Evolutionary conservation across 2,797 vertebrate species (phyloP).

Genomic region (Amazonetta brasiliensis): DNA sequence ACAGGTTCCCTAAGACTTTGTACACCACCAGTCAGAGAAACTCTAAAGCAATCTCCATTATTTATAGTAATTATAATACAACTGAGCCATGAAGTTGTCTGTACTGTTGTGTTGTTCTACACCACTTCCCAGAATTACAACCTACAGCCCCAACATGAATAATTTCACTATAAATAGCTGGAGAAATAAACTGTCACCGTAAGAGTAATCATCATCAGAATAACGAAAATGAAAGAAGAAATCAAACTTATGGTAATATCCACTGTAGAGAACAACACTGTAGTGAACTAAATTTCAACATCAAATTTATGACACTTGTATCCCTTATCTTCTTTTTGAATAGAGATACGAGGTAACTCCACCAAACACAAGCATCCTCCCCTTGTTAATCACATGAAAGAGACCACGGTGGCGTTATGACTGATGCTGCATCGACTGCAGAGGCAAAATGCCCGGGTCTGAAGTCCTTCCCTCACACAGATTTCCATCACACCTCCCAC

Average conservation of each 20-base stretch:
- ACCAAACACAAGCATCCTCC: background rate
- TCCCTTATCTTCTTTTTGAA: background rate
- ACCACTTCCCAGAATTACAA: background rate
- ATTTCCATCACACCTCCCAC: background rate
- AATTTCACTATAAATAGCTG: background rate
- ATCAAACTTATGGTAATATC: background rate
- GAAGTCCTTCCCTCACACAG: background rate
- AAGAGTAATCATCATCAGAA: background rate
- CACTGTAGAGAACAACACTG: background rate
- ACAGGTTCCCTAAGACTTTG: background rate
- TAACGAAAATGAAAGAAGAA: background rate
- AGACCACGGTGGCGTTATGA: background rate
- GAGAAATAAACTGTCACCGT: background rate
- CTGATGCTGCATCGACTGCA: background rate
- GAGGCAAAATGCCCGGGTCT: fast-evolving
- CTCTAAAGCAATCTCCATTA: background rate
- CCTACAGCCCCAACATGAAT: background rate
- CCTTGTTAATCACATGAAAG: background rate
- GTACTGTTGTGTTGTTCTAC: background rate
- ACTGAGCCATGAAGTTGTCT: background rate
- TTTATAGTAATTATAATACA: background rate
- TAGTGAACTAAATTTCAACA: background rate
- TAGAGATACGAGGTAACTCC: background rate
- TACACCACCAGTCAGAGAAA: background rate
- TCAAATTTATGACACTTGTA: background rate